Conservation (phyloP, 2,888 invertebrate genomes). For the Caenorhabditis becei region DNA sequence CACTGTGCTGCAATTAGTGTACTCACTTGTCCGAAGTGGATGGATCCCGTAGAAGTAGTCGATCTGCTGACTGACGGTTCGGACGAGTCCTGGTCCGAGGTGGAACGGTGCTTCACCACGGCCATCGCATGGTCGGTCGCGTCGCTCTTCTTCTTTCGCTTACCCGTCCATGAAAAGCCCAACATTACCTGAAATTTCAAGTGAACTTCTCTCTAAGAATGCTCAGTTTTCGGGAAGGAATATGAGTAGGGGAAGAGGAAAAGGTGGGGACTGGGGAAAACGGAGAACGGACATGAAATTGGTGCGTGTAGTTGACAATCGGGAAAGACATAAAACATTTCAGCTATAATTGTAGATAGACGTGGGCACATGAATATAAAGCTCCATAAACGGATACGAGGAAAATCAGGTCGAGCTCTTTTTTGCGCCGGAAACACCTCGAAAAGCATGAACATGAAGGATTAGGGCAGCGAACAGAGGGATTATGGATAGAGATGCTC, state of each 20-base stretch:
- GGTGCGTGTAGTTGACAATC: constrained; percentile 54
- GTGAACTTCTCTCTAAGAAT: background rate
- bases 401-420: constrained; percentile 26
- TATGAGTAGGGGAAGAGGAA: background rate
- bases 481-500: constrained; percentile 35
- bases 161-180: constrained; percentile 60
- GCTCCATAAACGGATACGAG: constrained; percentile 12
- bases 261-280: constrained; percentile 3
- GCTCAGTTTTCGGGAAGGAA: no score
- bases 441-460: constrained; percentile 26
- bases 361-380: constrained; percentile 7
- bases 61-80: constrained; percentile 55
- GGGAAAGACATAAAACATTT: constrained; percentile 54
- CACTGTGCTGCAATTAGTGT: background rate
- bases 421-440: constrained; percentile 20
- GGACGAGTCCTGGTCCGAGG: constrained; percentile 42
- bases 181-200: constrained; percentile 52
- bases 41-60: constrained; percentile 48
- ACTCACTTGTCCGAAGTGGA: constrained; percentile 54
- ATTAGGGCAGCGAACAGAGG: constrained; percentile 46
- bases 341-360: constrained; percentile 44
- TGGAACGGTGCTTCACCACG: constrained; percentile 40
- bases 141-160: constrained; percentile 58
- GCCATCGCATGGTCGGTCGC: constrained; percentile 44
- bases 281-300: constrained; percentile 52